Evolutionary conservation across 2,888 invertebrate species (phyloP).

Genomic region (Scelioninae gen. 1): DNA sequence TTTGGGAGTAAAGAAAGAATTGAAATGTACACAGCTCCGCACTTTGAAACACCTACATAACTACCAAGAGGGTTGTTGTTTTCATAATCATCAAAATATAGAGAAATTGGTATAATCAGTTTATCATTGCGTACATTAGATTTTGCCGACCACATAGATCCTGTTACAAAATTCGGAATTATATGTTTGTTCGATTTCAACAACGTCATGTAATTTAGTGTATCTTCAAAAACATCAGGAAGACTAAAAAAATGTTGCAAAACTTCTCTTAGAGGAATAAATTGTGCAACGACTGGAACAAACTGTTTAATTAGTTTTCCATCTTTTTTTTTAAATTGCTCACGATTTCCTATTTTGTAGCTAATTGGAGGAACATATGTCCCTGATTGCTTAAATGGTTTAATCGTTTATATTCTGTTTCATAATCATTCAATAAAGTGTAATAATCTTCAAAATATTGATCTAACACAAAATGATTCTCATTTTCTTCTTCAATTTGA

Average conservation of each 20-base stretch:
- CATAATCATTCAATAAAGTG: conserved; percentile 17
- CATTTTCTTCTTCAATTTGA: neutral
- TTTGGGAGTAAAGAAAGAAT: conserved; percentile 6
- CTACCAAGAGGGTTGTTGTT: conserved; percentile 21
- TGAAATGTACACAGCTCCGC: conserved; percentile 12
- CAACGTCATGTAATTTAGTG: too few species aligned
- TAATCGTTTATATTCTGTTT: conserved; percentile 52
- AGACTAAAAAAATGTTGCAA: too few species aligned
- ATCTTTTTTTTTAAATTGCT: conserved; percentile 51
- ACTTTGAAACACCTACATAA: conserved; percentile 2
- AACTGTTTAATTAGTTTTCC: neutral
- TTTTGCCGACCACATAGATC: conserved; percentile 3
- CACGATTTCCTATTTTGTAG: conserved; percentile 51
- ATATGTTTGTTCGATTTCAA: too few species aligned
- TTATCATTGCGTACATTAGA: neutral
- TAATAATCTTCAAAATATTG: conserved; percentile 20
- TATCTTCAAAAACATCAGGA: too few species aligned
- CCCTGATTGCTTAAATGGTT: conserved; percentile 48
- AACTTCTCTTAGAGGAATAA: too few species aligned
- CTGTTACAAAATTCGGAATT: too few species aligned
- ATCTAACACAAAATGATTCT: conserved; percentile 3
- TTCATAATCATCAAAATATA: conserved; percentile 37
- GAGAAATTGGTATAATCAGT: conserved; percentile 11
- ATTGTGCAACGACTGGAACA: conserved; percentile 17
- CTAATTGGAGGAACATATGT: conserved; percentile 59